phyloP scores from a whole-genome alignment of 2,113 vertebrate species.

The Poeciliopsis retropinna region DNA sequence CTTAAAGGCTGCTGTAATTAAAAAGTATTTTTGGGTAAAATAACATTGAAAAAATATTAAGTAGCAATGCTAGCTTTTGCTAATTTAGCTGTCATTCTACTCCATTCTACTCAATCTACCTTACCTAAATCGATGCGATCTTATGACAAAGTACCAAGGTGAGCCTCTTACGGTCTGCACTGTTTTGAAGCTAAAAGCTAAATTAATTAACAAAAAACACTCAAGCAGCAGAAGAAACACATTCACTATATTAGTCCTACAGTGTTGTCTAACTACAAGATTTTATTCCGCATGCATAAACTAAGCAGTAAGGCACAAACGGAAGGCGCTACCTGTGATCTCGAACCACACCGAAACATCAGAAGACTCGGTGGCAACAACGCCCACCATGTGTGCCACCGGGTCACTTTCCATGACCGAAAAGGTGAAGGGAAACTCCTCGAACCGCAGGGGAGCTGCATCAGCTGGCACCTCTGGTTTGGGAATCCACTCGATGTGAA shows the following conservation, averaged over 20 bases:
- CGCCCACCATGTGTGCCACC: slow-evolving; percentile 96
- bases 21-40: background rate
- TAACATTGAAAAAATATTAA: background rate
- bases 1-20: background rate
- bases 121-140: background rate
- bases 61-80: background rate
- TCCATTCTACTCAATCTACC: background rate
- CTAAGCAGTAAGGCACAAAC: background rate
- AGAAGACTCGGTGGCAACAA: slow-evolving; percentile 88
- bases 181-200: background rate
- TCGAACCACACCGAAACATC: slow-evolving; percentile 94
- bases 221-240: background rate
- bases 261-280: slow-evolving; percentile 18
- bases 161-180: background rate
- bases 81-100: background rate
- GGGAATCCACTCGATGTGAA: slow-evolving; percentile 96
- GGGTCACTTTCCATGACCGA: slow-evolving; percentile 99
- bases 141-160: background rate
- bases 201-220: background rate
- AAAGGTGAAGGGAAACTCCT: slow-evolving; percentile 90
- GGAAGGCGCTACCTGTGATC: slow-evolving; percentile 86
- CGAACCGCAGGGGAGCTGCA: slow-evolving; percentile 85
- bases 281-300: slow-evolving; percentile 14
- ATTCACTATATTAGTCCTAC: slow-evolving; percentile 29
- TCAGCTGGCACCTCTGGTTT: slow-evolving; percentile 82